Evolutionary conservation across 2,797 vertebrate species (phyloP), one percentile per base, ranked within the genome.

Genomic region (Coregonus ussuriensis): DNA sequence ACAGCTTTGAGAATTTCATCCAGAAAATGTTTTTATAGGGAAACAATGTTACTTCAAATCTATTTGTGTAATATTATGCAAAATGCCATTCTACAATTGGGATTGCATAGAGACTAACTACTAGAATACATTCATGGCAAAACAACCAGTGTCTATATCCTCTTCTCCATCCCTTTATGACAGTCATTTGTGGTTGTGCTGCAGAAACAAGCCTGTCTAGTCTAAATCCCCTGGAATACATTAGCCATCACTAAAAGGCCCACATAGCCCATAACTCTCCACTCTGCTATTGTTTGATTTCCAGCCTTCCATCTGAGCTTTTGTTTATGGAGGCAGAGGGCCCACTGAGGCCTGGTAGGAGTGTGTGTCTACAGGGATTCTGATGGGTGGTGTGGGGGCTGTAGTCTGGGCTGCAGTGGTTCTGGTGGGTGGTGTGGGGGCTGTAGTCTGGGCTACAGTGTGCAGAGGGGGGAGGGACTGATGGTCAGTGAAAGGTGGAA

Each of bases 201-300:
- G 21, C 41, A 52, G 3, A 53, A 52, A 51, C n/a, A 13, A 25
- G 47, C 18, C 21, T 29, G 70, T 71, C 21, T 52, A 51, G 41
- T 71, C 69, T 25, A 53, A 71, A 54, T 25, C 47, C 21, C 51
- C 71, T 72, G 51, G 51, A 66, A 65, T 51, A 66, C 74, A 66
- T 35, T 35, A 69, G 1, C 11, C 18, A 68, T 59, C 66, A 59
- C 52, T 35, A 37, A 54, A 3, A 75, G 6, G 31, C 47, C 66
- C 66, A 76, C 51, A 69, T 15, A 21, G 25, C 7, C 65, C 51
- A 53, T 35, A 21, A 33, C 54, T 69, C 66, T 37, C 51, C 62
- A 31, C 51, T 51, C 41, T 16, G 59, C 18, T 56, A 69, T 54
- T 68, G 65, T 69, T 67, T 76, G 52, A 54, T 47, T 35, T 33